Base-by-base conservation (phyloP, 2,113 vertebrate genomes). In the Verasper variegatus region DNA sequence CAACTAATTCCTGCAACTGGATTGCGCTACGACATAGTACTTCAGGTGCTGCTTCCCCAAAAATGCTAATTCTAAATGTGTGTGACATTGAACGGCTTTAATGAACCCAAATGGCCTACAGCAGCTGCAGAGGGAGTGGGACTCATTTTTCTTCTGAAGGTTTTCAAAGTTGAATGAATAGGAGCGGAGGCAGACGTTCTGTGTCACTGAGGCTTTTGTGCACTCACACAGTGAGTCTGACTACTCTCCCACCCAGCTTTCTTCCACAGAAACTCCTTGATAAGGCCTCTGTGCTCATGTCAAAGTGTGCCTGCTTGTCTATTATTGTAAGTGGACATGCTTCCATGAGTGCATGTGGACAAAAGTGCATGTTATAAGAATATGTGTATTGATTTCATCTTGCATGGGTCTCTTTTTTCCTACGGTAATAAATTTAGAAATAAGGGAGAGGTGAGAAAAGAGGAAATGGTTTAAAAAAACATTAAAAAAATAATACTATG, bases 131-230 rank as follows among this genome's bases (percentile, higher is more conserved):
- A 56, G 26, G 47, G 58, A 63, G 55, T 12, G 17, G 45, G 51
- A 69, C 2, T 21, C 82, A 27, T 71, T 83, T 74, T 81, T 67
- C 58, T 64, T 85, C 57, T 35, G 49, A 73, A 58, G 70, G 52
- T 68, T 71, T 69, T 24, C 20, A 20, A 56, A 45, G 59, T 68
- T n/a, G 37, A 71, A 81, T 87, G 71, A 84, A 86, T 62, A 60
- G 74, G 75, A 77, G 68, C 76, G 18, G 26, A 80, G 74, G 42
- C 72, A 78, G 76, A 82, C 71, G 66, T 87, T 88, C 78, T 60
- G 64, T 58, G 74, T 87, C 86, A 75, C 68, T 79, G 84, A 76
- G 62, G 78, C 73, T 74, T 85, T 82, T 82, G 73, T 88, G 15
- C 60, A n/a, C 27, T n/a, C 18, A 49, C 52, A 77, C 61, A 68